Evolutionary conservation across 2,888 invertebrate species (phyloP).

Genomic region (Thereva nobilitata): DNA sequence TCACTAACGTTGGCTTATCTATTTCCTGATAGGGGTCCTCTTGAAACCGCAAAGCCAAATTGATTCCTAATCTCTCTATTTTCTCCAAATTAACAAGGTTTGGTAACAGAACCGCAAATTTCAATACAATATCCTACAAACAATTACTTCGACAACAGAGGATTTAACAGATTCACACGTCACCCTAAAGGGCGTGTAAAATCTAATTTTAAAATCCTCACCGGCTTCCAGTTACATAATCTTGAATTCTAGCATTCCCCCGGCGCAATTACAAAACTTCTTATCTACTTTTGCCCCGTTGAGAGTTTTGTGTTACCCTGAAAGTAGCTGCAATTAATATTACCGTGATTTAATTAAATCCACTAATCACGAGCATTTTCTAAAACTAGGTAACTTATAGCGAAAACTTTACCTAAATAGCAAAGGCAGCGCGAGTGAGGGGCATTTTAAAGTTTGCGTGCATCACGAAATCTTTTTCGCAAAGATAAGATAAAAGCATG

Average conservation of each 20-base stretch:
- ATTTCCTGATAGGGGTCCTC: too few relatives aligned
- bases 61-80: too few relatives aligned
- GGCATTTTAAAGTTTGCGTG: conserved; percentile 8
- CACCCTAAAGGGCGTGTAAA: not conserved
- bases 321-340: conserved; percentile 28
- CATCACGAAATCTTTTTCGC: conserved; percentile 1
- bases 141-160: too few relatives aligned
- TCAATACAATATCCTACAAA: too few relatives aligned
- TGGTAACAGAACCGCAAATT: too few relatives aligned
- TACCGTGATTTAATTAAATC: conserved; percentile 27
- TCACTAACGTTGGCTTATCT: too few relatives aligned
- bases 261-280: conserved; percentile 2
- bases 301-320: conserved; percentile 9
- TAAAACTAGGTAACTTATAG: not conserved
- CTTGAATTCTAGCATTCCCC: too few relatives aligned
- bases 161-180: too few relatives aligned
- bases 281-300: conserved; percentile 8
- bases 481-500: not conserved
- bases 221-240: too few relatives aligned
- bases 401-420: not conserved
- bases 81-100: too few relatives aligned
- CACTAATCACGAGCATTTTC: conserved; percentile 1
- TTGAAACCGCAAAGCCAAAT: too few relatives aligned
- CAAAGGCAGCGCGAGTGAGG: not conserved
- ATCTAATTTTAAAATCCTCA: not conserved